Conservation (phyloP, 2,113 vertebrate species). For the Tragelaphus buxtoni region DNA sequence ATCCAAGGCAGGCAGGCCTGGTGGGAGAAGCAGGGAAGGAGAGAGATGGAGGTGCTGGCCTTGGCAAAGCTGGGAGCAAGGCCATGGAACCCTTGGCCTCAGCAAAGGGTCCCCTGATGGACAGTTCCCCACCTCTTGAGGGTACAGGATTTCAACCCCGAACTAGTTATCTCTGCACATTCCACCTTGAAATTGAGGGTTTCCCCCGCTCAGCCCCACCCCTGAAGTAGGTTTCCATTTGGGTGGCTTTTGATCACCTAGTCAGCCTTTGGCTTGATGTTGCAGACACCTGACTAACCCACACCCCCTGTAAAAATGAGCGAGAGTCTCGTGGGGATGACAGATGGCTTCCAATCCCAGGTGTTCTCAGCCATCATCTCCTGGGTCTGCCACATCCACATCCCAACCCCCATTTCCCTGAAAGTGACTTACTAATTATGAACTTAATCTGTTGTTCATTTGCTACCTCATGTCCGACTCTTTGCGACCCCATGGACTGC, state of each 20-base stretch:
- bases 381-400: accelerated
- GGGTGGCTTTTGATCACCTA: neutral
- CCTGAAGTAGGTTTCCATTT: neutral
- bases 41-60: neutral
- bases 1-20: conserved; percentile 51
- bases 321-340: neutral
- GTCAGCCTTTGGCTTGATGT: neutral
- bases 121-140: neutral
- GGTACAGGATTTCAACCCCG: neutral
- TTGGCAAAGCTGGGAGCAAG: neutral
- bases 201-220: neutral
- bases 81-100: neutral
- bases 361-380: neutral
- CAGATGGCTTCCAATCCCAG: neutral
- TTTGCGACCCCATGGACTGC: neutral
- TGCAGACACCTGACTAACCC: neutral
- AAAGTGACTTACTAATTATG: neutral
- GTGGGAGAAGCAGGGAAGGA: neutral
- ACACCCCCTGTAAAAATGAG: neutral
- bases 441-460: neutral
- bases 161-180: accelerated
- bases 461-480: neutral
- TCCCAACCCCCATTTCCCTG: neutral
- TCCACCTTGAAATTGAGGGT: neutral
- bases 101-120: neutral